These are phyloP conservation scores for Callipepla squamata DNA, from an alignment of 2,113 vertebrate genomes.

Conservation along the genomic window DNA sequence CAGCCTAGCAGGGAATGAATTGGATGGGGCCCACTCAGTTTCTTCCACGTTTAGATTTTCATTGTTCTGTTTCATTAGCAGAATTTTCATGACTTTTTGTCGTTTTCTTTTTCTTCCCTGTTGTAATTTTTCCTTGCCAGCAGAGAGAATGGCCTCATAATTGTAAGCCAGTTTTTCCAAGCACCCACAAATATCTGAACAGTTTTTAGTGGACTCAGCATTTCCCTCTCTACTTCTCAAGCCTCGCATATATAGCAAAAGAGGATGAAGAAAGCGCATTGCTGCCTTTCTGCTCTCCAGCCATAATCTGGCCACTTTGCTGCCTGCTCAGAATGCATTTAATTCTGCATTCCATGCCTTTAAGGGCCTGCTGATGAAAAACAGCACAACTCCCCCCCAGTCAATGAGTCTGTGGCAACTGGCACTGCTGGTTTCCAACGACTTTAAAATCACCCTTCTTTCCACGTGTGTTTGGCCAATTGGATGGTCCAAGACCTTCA, in stretches of 20 bases:
- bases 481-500: neutral
- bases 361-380: neutral
- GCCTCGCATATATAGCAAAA: neutral
- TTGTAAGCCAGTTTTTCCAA: constrained; percentile 52
- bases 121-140: constrained; percentile 65
- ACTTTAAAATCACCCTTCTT: neutral
- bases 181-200: constrained; percentile 64
- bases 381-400: neutral
- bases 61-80: constrained; percentile 72
- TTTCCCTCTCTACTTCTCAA: constrained; percentile 51
- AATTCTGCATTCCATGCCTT: neutral
- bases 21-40: constrained; percentile 64
- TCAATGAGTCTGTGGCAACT: neutral
- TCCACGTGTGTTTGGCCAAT: neutral
- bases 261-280: constrained; percentile 33
- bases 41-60: constrained; percentile 70
- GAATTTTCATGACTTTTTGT: constrained; percentile 36
- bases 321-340: neutral
- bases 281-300: constrained; percentile 1
- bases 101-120: rapidly evolving
- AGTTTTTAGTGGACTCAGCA: constrained; percentile 46
- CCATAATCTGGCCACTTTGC: constrained; percentile 7
- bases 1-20: constrained; percentile 63
- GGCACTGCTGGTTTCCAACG: neutral
- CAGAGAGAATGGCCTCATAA: constrained; percentile 63